phyloP scores from a whole-genome alignment of 2,797 vertebrate species.

The Sebastes hubbsi region DNA sequence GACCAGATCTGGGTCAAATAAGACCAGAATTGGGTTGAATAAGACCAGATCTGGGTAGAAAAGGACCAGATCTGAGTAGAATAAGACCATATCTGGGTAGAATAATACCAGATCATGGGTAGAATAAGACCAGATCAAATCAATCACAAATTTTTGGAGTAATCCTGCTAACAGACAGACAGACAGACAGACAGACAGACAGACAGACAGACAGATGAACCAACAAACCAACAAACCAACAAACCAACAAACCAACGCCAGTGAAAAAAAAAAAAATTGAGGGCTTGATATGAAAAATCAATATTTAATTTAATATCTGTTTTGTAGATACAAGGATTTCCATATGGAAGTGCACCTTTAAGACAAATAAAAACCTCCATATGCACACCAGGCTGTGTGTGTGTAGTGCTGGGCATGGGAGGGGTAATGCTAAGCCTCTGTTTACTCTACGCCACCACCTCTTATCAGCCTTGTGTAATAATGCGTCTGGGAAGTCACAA shows the following conservation, averaged over 20 bases:
- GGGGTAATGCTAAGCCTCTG: neutral
- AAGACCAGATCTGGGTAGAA: no score
- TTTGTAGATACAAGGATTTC: neutral
- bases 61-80: accelerated
- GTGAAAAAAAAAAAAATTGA: neutral
- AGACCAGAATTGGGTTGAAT: no score
- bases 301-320: neutral
- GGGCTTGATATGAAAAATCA: neutral
- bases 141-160: no score
- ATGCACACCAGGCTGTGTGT: neutral
- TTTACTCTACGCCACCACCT: neutral
- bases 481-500: slow-evolving; percentile 46
- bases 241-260: no score
- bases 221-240: no score
- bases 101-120: no score
- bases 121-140: no score
- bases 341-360: neutral
- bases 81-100: no score
- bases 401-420: neutral
- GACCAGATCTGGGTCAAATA: no score
- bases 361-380: neutral
- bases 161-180: no score
- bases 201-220: no score
- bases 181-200: no score
- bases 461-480: slow-evolving; percentile 26